Conservation (phyloP, 2,113 vertebrate genomes). For the Protomyctophum bolini region DNA sequence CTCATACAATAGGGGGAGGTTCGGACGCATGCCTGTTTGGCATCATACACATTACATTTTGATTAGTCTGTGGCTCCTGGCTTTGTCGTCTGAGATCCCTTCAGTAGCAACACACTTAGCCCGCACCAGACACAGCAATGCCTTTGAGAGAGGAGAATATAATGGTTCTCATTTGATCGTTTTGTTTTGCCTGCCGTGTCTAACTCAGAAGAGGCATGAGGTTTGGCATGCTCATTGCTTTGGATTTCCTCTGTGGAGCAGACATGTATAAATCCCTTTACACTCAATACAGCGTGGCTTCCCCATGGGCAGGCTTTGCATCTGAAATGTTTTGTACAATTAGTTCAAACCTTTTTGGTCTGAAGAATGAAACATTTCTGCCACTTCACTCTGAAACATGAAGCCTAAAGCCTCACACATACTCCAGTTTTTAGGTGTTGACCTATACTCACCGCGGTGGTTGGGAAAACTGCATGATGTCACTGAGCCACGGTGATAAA, state of each 20-base stretch:
- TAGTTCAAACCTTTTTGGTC: conserved; percentile 74
- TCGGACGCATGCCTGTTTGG: background rate
- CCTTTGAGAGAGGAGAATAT: conserved; percentile 35
- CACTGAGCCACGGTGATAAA: too few relatives aligned
- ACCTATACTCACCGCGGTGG: background rate
- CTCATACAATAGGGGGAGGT: background rate
- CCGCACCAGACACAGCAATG: conserved; percentile 38
- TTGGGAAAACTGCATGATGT: too few relatives aligned
- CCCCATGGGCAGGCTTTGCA: conserved; percentile 76
- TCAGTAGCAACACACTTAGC: conserved; percentile 22
- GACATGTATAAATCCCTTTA: conserved; percentile 73
- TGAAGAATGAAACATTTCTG: conserved; percentile 67
- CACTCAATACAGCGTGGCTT: conserved; percentile 67
- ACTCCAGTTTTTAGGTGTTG: too few relatives aligned
- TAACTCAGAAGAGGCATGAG: conserved; percentile 46
- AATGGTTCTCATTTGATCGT: conserved; percentile 28
- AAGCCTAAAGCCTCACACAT: conserved; percentile 41
- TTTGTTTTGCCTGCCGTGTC: conserved; percentile 38
- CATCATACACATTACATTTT: background rate
- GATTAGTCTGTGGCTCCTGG: background rate
- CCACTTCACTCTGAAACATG: conserved; percentile 50
- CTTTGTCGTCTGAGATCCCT: conserved; percentile 2
- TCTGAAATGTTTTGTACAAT: conserved; percentile 75
- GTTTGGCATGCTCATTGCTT: conserved; percentile 62
- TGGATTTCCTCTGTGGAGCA: conserved; percentile 61